Evolutionary conservation across 2,797 vertebrate genomes (phyloP), one percentile per base, ranked within the genome.

Genomic region (Lindbergichthys nudifrons): DNA sequence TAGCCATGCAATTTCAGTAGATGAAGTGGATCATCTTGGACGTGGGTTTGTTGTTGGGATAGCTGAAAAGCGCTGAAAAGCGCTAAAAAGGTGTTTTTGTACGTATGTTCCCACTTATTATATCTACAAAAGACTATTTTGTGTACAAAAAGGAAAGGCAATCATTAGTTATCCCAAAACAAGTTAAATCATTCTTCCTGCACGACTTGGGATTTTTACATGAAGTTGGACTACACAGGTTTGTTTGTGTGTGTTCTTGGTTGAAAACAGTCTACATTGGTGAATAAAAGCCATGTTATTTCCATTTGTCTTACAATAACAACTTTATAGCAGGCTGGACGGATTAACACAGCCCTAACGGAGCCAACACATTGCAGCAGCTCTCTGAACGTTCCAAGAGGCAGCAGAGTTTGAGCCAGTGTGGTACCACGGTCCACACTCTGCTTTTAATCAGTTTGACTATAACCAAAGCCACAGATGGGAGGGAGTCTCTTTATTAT

Each of bases 391-490:
- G 18, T 59, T 51, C 16, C 13, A 60, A 42, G 30, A 72, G 11
- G n/a, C 59, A 73, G 39, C 53, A 51, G 53, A 70, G 42, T 47
- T 41, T 53, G 36, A 65, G 36, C 30, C 68, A 67, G 39, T 11
- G 1, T 36, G 57, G 61, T 36, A 50, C 48, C 13, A 11, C 48
- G 43, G 23, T 63, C 58, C 18, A 59, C 47, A 14, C 8, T 74
- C 47, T 52, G 19, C 32, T 43, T 83, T 80, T 75, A 65, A 80
- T 82, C 58, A 76, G 23, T 26, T 43, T 48, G 45, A 63, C 59
- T 63, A 42, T 62, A 67, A 36, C 42, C 23, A 57, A 3, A 47
- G 41, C 42, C n/a, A 30, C 54, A 57, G 39, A 62, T 63, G 26
- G 46, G 36, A 68, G 26, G 56, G 66, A 75, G 32, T 39, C 19